phyloP scores from a whole-genome alignment of 2,797 vertebrate species.

The Dendrocincla fuliginosa region DNA sequence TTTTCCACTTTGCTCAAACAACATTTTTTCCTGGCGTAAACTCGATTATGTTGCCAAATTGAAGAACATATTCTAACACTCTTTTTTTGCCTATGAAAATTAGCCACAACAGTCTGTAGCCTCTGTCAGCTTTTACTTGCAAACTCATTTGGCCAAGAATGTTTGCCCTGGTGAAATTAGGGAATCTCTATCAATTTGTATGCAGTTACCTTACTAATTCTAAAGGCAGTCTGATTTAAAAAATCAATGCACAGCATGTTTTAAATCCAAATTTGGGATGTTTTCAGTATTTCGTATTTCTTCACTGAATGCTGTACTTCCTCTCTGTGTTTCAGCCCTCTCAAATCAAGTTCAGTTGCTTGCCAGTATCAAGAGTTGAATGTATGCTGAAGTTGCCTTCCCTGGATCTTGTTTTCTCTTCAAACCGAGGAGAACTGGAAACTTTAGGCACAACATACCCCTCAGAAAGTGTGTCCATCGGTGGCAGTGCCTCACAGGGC shows the following conservation, averaged over 20 bases:
- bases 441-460: slow-evolving; percentile 79
- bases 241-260: background rate
- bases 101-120: background rate
- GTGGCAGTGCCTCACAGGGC: slow-evolving; percentile 77
- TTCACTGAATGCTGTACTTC: background rate
- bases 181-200: background rate
- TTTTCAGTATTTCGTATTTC: background rate
- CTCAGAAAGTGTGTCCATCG: slow-evolving; percentile 76
- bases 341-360: slow-evolving; percentile 98
- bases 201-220: background rate
- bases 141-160: background rate
- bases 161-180: background rate
- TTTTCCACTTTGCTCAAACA: background rate
- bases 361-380: slow-evolving; percentile 96
- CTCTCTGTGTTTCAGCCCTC: slow-evolving; percentile 84
- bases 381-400: slow-evolving; percentile 98
- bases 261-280: background rate
- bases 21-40: background rate
- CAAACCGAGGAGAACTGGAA: slow-evolving; percentile 94
- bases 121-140: background rate
- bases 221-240: background rate
- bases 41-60: background rate
- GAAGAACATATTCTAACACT: background rate
- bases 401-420: slow-evolving; percentile 96
- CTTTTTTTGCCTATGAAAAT: background rate